A percentile compares a stretch with the other conserved stretches of the same genome.
Evolutionary conservation across 2,113 vertebrate species (phyloP).

Genomic region (Crotalus viridis): DNA sequence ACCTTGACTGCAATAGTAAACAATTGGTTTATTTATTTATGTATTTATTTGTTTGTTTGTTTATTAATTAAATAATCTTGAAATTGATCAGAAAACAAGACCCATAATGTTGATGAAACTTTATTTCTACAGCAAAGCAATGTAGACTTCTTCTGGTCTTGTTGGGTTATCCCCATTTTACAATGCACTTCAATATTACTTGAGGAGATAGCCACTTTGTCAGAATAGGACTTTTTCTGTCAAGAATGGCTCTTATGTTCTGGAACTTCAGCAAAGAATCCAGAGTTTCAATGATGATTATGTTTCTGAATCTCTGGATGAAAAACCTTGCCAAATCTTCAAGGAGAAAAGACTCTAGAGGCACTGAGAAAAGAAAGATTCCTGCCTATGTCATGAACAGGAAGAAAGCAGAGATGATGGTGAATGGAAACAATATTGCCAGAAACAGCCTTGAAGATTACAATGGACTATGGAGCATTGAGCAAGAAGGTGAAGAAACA

Average conservation of each 20-base stretch:
- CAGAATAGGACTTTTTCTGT: not conserved
- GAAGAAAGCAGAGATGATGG: not conserved
- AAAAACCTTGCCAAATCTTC: not conserved
- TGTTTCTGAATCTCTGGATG: not conserved
- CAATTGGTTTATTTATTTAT: not conserved
- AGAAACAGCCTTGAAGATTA: not conserved
- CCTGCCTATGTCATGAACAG: not conserved
- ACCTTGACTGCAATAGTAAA: constrained; percentile 23
- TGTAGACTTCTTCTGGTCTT: not conserved
- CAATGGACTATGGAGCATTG: not conserved
- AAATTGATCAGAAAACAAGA: constrained; percentile 33
- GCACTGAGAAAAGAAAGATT: not conserved
- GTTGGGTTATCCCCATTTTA: not conserved
- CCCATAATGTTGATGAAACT: not conserved
- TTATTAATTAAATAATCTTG: constrained; percentile 10
- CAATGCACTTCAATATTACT: not conserved
- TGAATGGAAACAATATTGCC: not conserved
- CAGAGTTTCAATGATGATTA: not conserved
- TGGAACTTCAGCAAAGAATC: not conserved
- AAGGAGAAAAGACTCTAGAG: not conserved
- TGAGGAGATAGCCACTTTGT: not conserved
- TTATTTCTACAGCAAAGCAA: not conserved
- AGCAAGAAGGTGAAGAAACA: not conserved
- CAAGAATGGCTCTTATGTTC: not conserved
- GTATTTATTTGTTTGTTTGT: constrained; percentile 27